Base-by-base conservation (phyloP, 2,888 invertebrate genomes). In the Conistra vaccinii region DNA sequence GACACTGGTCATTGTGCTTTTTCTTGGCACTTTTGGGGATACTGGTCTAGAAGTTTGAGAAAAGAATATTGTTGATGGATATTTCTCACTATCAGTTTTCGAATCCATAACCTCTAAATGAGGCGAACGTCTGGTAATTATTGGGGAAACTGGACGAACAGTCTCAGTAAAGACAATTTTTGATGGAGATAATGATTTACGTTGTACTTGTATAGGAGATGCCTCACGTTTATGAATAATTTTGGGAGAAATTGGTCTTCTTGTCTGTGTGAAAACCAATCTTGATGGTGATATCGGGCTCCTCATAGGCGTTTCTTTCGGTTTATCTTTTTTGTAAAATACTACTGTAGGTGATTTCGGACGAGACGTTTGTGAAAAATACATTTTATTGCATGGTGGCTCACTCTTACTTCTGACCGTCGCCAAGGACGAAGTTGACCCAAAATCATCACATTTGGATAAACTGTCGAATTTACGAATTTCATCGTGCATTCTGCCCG, bases 331-430 rank as follows among this genome's bases (percentile, higher is more conserved):
- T 88, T 93, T 96, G 69, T 92, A 89, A 90, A 96, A 96, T 72
- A 95, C 86, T 32, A 96, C 87, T 23, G 91, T 93, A 0, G 96
- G 96, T 63, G 96, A 96, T 85, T 91, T 93, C 3, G 96, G 96
- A 26, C 96, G 92, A 57, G 94, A 93, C 26, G 96, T 96, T 92
- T 96, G 96, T 62, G 95, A 97, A 92, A 95, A 96, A 86, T 94
- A 94, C 20, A 97, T 92, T 91, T 97, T 97, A 77, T 96, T 95
- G 4, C 90, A 89, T 3, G 97, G 97, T 29, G 97, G 97, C 87
- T 97, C 97, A 91, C 97, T 97, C 80, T 94, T 96, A 89, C 97
- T 97, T 86, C 97, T 95, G 53, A 97, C 95, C 87, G 95, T 94
- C 32, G 96, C 95, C 75, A 97, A 91, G 51, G 97, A 96, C n/a